Evolutionary conservation across 2,797 vertebrate genomes (phyloP).

Genomic region (Momotus momota): DNA sequence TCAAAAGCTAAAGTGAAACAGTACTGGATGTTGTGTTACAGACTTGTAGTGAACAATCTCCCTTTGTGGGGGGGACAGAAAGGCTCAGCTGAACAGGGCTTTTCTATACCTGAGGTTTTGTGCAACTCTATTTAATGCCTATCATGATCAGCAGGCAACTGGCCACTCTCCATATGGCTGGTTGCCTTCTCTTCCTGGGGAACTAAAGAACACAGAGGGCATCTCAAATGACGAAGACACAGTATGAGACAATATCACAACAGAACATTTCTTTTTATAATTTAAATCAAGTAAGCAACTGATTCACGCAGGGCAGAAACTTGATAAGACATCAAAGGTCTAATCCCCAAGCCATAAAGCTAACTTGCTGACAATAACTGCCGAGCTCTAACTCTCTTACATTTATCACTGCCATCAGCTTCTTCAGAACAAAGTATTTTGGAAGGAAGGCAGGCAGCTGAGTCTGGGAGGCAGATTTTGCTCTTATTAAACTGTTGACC

Average conservation of each 20-base stretch:
- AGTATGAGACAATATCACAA: slow-evolving; percentile 51
- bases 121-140: slow-evolving; percentile 11
- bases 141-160: slow-evolving; percentile 33
- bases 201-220: slow-evolving; percentile 27
- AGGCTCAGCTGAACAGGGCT: background rate
- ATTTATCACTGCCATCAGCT: slow-evolving; percentile 63
- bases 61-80: slow-evolving; percentile 41
- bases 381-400: slow-evolving; percentile 39
- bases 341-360: slow-evolving; percentile 48
- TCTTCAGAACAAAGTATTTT: slow-evolving; percentile 50
- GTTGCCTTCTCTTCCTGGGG: slow-evolving; percentile 48
- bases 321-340: slow-evolving; percentile 63
- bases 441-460: slow-evolving; percentile 4
- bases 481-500: slow-evolving; percentile 26
- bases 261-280: slow-evolving; percentile 58
- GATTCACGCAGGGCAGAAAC: slow-evolving; percentile 63
- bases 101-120: slow-evolving; percentile 35
- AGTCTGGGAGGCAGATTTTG: slow-evolving; percentile 38
- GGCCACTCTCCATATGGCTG: slow-evolving; percentile 68
- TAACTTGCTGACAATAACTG: slow-evolving; percentile 62
- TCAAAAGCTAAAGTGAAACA: background rate
- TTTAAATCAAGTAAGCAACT: slow-evolving; percentile 68
- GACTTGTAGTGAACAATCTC: slow-evolving; percentile 22
- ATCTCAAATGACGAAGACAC: slow-evolving; percentile 68
- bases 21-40: background rate